phyloP scores from a whole-genome alignment of 2,113 vertebrate species.

The Hystrix cristata region DNA sequence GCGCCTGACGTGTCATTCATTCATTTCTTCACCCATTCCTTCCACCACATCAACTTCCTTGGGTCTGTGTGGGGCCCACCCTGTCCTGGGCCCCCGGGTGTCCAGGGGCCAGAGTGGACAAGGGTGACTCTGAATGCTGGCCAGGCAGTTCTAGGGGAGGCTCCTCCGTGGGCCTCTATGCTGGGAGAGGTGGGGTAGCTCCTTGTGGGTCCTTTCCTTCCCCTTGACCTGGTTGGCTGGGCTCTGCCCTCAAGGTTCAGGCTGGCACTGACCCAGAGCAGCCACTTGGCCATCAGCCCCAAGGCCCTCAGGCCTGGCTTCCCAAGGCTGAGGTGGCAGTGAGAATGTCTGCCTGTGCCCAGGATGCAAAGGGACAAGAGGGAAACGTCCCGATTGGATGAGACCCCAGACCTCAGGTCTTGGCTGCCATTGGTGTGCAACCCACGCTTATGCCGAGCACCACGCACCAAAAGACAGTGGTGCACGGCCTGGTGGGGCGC shows the following conservation, averaged over 20 bases:
- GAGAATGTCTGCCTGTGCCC: neutral
- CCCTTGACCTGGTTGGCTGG: neutral
- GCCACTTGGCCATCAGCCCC: neutral
- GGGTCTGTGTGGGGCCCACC: neutral
- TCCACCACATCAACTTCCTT: neutral
- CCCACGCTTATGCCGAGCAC: neutral
- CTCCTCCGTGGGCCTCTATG: neutral
- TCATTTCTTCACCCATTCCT: neutral
- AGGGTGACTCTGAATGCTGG: too few species aligned
- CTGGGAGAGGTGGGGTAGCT: too few species aligned
- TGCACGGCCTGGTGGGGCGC: accelerated
- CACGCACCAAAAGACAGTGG: accelerated
- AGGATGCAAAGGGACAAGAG: neutral
- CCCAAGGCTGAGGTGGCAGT: accelerated
- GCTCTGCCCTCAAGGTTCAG: neutral
- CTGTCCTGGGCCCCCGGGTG: neutral
- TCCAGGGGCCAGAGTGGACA: neutral
- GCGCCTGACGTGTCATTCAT: conserved; percentile 85
- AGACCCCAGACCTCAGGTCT: accelerated
- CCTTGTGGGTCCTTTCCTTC: neutral
- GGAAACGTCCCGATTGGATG: accelerated
- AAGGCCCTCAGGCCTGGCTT: neutral
- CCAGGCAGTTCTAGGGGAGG: accelerated
- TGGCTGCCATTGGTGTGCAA: accelerated
- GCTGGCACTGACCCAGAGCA: neutral